phyloP scores from a whole-genome alignment of 1,140 invertebrate genomes.

The Paraescarpia echinospica region DNA sequence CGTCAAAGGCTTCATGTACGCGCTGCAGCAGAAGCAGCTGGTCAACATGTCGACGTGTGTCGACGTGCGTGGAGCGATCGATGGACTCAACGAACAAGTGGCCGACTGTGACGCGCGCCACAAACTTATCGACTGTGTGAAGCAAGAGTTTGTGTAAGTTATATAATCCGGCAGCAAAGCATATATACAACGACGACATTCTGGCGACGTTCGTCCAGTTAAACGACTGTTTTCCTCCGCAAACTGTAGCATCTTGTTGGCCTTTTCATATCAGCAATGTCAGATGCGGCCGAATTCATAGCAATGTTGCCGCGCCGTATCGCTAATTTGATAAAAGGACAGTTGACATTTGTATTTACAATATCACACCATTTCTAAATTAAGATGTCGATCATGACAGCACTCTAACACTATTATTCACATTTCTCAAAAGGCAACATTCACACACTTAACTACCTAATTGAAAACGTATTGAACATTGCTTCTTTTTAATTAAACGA shows the following conservation, averaged over 20 bases:
- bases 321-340: not conserved
- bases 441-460: not conserved
- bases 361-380: too few species aligned
- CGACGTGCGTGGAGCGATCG: not conserved
- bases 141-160: not conserved
- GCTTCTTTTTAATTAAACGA: not conserved
- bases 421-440: not conserved
- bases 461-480: not conserved
- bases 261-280: not conserved
- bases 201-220: not conserved
- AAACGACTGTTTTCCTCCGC: not conserved
- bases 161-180: not conserved
- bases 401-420: not conserved
- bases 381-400: not conserved
- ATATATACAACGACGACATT: not conserved
- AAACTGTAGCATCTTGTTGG: not conserved
- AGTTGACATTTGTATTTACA: too few species aligned
- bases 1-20: not conserved
- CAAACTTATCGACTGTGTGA: not conserved
- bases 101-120: not conserved
- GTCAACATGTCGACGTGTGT: not conserved
- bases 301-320: too few species aligned
- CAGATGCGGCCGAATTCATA: too few species aligned
- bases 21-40: not conserved
- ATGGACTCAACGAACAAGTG: not conserved